phyloP scores from a whole-genome alignment of 2,888 invertebrate species.

The Sarcophaga carnaria region DNA sequence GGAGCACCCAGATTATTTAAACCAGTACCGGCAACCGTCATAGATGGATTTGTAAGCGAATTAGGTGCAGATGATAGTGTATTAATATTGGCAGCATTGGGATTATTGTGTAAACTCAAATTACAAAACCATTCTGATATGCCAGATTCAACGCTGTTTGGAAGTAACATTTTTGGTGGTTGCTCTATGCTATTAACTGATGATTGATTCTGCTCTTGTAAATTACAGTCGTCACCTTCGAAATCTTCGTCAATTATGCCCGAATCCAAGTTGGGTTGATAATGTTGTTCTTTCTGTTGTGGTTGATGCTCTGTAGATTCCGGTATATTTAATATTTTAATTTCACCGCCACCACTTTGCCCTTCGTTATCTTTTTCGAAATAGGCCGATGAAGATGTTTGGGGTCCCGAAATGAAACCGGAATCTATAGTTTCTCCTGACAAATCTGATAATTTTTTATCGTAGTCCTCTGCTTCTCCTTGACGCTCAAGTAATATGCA shows the following conservation, averaged over 20 bases:
- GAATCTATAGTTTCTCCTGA: constrained; percentile 80
- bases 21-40: constrained; percentile 50
- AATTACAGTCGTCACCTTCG: constrained; percentile 39
- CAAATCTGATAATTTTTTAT: constrained; percentile 47
- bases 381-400: constrained; percentile 72
- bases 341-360: constrained; percentile 25
- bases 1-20: constrained; percentile 69
- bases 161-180: constrained; percentile 83
- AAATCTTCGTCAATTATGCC: constrained; percentile 75
- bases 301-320: constrained; percentile 46
- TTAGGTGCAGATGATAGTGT: constrained; percentile 38
- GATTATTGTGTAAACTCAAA: constrained; percentile 82
- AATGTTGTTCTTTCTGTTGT: constrained; percentile 46
- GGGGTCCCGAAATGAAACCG: constrained; percentile 82
- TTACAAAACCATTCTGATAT: constrained; percentile 86
- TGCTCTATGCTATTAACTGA: constrained; percentile 15
- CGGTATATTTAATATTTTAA: constrained; percentile 58
- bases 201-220: constrained; percentile 49
- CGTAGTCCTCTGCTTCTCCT: constrained; percentile 70
- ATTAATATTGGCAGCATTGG: constrained; percentile 38
- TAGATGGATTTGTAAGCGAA: constrained; percentile 56
- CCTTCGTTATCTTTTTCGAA: constrained; percentile 51
- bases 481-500: too few species aligned
- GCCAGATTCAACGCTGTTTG: constrained; percentile 86
- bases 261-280: constrained; percentile 72